phyloP scores from a whole-genome alignment of 2,888 invertebrate species.

The Acanthosepion lycidas region DNA sequence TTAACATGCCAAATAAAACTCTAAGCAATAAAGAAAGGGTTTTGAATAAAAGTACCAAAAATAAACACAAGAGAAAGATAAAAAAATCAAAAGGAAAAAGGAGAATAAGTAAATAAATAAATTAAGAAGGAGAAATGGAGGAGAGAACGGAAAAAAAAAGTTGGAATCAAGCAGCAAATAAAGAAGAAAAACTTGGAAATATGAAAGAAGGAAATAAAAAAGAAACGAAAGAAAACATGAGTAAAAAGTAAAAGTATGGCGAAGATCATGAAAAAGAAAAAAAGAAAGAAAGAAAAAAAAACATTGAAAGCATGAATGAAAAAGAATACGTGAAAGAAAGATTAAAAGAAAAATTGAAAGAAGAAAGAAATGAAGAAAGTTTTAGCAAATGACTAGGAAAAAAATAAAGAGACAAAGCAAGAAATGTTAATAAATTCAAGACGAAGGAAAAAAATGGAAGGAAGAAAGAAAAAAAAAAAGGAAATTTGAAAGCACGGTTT shows the following conservation, averaged over 20 bases:
- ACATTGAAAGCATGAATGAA: background rate
- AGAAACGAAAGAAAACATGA: too few relatives aligned
- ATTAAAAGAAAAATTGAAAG: background rate
- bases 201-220: too few relatives aligned
- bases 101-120: background rate
- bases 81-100: background rate
- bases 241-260: too few relatives aligned
- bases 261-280: too few relatives aligned
- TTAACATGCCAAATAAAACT: background rate
- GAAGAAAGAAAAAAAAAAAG: background rate
- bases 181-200: too few relatives aligned
- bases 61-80: background rate
- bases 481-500: background rate
- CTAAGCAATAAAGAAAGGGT: background rate
- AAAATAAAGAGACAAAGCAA: background rate
- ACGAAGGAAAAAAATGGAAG: background rate
- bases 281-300: too few relatives aligned
- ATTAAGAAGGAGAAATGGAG: too few relatives aligned
- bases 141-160: too few relatives aligned
- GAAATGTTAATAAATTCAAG: too few relatives aligned
- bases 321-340: background rate
- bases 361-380: background rate
- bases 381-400: background rate
- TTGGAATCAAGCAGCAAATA: too few relatives aligned
- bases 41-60: background rate